Evolutionary conservation across 2,888 invertebrate species (phyloP).

Genomic region (Lasioglossum villosulum): DNA sequence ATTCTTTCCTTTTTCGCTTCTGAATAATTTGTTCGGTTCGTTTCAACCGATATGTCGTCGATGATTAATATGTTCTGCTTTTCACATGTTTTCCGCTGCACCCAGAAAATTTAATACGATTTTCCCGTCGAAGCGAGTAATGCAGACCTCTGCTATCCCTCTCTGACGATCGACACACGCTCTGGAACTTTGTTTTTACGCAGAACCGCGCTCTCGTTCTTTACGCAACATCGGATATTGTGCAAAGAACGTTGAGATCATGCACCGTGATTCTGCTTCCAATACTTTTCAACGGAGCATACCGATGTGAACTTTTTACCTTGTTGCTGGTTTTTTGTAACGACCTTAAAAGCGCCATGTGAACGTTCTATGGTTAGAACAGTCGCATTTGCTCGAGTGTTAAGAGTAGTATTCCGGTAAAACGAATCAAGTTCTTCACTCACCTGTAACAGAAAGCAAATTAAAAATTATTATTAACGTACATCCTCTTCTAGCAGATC

Average conservation of each 20-base stretch:
- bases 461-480: neutral
- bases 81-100: neutral
- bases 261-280: neutral
- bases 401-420: slow-evolving; percentile 10
- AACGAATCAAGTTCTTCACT: slow-evolving; percentile 3
- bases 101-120: neutral
- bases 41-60: neutral
- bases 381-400: neutral
- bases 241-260: neutral
- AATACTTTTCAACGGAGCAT: neutral
- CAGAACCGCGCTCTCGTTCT: neutral
- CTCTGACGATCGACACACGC: neutral
- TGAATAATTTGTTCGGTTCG: neutral
- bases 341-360: neutral
- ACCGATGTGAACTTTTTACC: slow-evolving; percentile 2
- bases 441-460: slow-evolving; percentile 43
- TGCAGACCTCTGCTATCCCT: neutral
- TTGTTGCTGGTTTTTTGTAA: neutral
- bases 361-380: neutral
- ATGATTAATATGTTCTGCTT: neutral
- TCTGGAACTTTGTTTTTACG: neutral
- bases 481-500: neutral
- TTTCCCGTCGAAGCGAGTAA: neutral
- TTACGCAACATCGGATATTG: slow-evolving; percentile 19
- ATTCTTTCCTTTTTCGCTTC: neutral